Base-by-base conservation (phyloP, 2,113 vertebrate species). In the Actenoides lindsayi region DNA sequence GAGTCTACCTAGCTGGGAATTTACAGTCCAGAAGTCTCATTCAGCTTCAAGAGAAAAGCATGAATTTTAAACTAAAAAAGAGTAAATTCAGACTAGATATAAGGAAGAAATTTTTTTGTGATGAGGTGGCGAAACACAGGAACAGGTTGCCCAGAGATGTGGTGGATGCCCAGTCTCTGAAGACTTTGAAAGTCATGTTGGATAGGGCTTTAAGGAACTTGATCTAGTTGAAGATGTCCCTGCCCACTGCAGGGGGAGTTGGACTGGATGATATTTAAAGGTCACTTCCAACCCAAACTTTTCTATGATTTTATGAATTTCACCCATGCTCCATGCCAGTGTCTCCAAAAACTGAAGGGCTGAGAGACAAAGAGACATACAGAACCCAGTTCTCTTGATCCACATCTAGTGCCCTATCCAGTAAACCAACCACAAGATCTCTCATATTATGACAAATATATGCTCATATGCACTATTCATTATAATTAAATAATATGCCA, bases 151-250 rank as follows among this genome's bases (percentile, higher is more conserved):
- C 15, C 41, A 31, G 39, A 19, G 30, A 65, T 23, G 18, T 25
- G 48, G 25, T 14, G 8, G 24, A 56, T 48, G 24, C 7, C 14
- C 13, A 35, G 35, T 63, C 5, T 24, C 19, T 42, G 56, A 41
- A 56, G 25, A 37, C 14, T 9, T 42, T 64, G 25, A 23, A 56
- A 30, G 9, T 39, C 39, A 54, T 39, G 16, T 1, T 68, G 46
- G 46, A 44, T 0, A 0, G 19, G 6, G 7, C 20, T 77, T 31
- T n/a, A 57, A 76, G 37, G 33, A 73, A 31, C 13, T 16, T 48
- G 27, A 4, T 57, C 8, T 15, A 12, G 27, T 33, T 59, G 59
- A 63, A 73, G 27, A 54, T 21, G 6, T 2, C 17, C 17, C 25
- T 68, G 63, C 12, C 46, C 6, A 53, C 10, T 37, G 41, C 28